Base-by-base conservation (phyloP, 2,888 invertebrate species). In the Drosophila anceps region DNA sequence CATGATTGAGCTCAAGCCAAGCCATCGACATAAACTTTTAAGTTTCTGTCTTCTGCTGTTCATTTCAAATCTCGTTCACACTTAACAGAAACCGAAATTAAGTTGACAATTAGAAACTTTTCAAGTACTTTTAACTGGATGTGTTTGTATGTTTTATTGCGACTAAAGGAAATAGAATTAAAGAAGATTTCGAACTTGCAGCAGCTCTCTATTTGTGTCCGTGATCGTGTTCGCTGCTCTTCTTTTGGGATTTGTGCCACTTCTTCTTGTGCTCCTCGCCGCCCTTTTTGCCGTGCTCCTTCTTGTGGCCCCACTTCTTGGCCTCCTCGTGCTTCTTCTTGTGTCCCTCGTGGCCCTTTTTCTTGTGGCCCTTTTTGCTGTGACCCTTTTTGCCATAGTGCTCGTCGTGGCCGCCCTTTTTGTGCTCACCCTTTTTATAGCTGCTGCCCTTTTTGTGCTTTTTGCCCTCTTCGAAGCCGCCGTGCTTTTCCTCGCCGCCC, bases 371-470 rank as follows among this genome's bases (percentile, higher is more conserved):
- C 91, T 97, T 96, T 90, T 96, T 95, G 90, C 96, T 95, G 86
- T 96, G 95, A 2, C 96, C 96, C 91, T 97, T 96, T 93, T 97
- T 96, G 41, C 96, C 96, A 79, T 96, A 95, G 89, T 96, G 95
- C 82, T 96, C 96, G 83, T 96, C 95, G 84, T 96, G 96, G 82
- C 96, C 96, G 10, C 94, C 96, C 50, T 96, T 95, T 86, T 97
- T 95, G 90, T 96, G 95, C 91, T 96, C 96, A n/a, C 96, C 96
- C 84, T 96, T 96, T 93, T 97, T 96, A 92, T 95, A 95, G 91
- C 96, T 95, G 8, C 96, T 96, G 67, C 97, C 97, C 93, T 97
- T 96, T 93, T 97, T 96, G 93, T 96, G 96, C 29, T 95, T 96
- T 82, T 96, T 96, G 89, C 95, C 96, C 91, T 97, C 96, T 90